phyloP scores from a whole-genome alignment of 2,888 invertebrate genomes.

The Girardia tigrina region DNA sequence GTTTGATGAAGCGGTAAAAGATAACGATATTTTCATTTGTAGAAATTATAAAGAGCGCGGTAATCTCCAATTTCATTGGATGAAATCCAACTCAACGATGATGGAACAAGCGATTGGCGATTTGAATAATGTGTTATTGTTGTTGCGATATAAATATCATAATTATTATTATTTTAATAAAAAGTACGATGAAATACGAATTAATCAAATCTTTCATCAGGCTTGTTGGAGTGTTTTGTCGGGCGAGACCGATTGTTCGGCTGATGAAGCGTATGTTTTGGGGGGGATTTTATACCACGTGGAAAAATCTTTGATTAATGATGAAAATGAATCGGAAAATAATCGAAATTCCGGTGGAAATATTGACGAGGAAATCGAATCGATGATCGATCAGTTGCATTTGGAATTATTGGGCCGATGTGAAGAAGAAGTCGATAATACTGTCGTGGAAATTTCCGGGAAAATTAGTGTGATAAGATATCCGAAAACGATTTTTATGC shows the following conservation, averaged over 20 bases:
- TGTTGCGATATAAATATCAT: neutral
- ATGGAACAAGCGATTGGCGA: neutral
- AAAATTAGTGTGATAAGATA: neutral
- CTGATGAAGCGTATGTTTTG: slow-evolving; percentile 69
- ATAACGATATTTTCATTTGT: neutral
- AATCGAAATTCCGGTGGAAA: neutral
- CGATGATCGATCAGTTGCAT: neutral
- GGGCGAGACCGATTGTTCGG: slow-evolving; percentile 93
- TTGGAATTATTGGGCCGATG: neutral
- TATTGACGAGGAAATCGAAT: neutral
- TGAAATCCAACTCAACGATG: neutral
- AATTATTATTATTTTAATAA: neutral
- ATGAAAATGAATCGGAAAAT: neutral
- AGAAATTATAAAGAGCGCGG: neutral
- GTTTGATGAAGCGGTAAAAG: neutral
- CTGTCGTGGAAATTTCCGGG: neutral
- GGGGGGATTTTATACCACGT: neutral
- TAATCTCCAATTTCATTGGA: neutral
- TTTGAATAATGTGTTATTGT: neutral
- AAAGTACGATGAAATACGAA: slow-evolving; percentile 72
- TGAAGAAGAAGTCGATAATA: neutral
- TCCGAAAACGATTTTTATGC: neutral
- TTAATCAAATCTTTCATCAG: slow-evolving; percentile 96
- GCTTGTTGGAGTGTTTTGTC: slow-evolving; percentile 90
- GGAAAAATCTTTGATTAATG: neutral